Base-by-base conservation (phyloP, 2,113 vertebrate species). In the Amia ocellicauda region DNA sequence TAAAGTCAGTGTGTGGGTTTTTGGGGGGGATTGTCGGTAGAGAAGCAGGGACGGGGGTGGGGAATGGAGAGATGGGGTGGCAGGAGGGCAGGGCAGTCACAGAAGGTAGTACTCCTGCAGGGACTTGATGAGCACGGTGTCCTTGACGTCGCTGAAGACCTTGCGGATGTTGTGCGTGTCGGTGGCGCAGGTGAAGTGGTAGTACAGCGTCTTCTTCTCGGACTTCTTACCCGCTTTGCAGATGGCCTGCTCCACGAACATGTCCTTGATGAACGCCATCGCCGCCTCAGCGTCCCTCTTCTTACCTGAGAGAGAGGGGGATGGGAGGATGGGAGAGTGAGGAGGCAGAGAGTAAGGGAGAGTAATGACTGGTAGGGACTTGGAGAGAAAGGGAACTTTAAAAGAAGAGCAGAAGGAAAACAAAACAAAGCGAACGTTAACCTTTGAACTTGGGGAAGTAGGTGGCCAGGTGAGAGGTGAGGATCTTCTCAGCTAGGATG, bases 121-220 rank as follows among this genome's bases (percentile, higher is more conserved):
- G 10, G 86, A 86, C 70, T 78, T 81, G 52, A 88, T 80, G 55
- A 95, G 83, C 29, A 95, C 90, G 0, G 89, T 91, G 71, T 96
- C 92, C 73, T 88, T 91, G 47, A 95, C 80, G 19, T 93, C 90
- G 4, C 57, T 85, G 77, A 96, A 95, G 36, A 96, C 94, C 20
- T 60, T 84, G 55, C 89, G 86, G 68, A 96, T 93, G 83, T 93
- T 95, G 75, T 86, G 84, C 26, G 93, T 95, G 82, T 96, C 93
- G 0, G 94, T 96, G 76, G 94, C 93, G 3, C 94, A 96, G 63
- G 93, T 95, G 82, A 90, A 94, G 84, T 95, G 93, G 1, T 80
- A 76, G 69, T 92, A 96, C 47, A 95, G 68, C 0, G 68, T 76
- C 72, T 88, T 90, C 66, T 75, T 53, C 31, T 67, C 47, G 0